A percentile compares a stretch with the other conserved stretches of the same genome.
Evolutionary conservation across 2,888 invertebrate genomes (phyloP).

Genomic region (Hymenopus coronatus): DNA sequence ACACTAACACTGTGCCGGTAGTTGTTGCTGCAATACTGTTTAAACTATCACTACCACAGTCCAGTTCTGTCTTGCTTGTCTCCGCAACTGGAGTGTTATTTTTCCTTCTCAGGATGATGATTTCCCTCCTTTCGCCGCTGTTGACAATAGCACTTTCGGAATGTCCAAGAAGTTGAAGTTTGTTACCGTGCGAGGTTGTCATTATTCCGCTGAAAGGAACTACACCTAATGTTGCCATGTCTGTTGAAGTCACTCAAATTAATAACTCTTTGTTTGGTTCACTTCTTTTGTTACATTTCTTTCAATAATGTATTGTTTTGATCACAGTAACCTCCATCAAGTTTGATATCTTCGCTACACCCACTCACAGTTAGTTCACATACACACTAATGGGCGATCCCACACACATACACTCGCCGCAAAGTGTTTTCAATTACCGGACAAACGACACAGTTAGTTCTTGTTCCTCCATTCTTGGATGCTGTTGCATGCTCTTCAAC

Average conservation of each 20-base stretch:
- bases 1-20: not conserved
- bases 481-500: not conserved
- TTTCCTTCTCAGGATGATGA: conserved; percentile 54
- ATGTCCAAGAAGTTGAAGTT: conserved; percentile 64
- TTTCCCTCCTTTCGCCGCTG: conserved; percentile 47
- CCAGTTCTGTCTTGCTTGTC: not conserved
- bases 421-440: not conserved
- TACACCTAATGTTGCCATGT: conserved; percentile 57
- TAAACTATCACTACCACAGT: not conserved
- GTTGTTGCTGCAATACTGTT: not conserved
- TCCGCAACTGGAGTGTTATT: not conserved
- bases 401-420: not conserved
- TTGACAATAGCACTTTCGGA: not conserved
- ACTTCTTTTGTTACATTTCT: not conserved
- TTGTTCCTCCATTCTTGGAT: not conserved
- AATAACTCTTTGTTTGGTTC: no score
- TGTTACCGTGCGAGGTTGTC: conserved; percentile 45
- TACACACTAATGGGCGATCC: not conserved
- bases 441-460: not conserved
- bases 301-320: not conserved
- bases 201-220: conserved; percentile 45
- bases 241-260: not conserved
- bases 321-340: not conserved
- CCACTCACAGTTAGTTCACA: not conserved
- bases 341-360: not conserved